phyloP scores from a whole-genome alignment of 2,888 invertebrate genomes.

The Notodonta ziczac region DNA sequence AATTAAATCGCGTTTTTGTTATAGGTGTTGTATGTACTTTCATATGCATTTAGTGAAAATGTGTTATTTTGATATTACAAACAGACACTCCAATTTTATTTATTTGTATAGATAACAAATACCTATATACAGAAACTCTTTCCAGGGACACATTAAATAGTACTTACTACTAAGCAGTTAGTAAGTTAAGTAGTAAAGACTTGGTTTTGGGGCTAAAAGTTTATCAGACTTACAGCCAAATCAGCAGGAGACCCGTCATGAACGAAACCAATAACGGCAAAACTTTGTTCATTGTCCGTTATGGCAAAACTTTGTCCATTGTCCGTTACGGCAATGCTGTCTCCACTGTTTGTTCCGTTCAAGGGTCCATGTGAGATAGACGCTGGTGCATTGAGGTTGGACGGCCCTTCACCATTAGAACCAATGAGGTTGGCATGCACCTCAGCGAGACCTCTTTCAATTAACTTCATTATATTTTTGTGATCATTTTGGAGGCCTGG shows the following conservation, averaged over 20 bases:
- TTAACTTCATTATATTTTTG: slow-evolving; percentile 91
- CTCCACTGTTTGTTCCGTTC: slow-evolving; percentile 26
- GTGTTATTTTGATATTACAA: too few relatives aligned
- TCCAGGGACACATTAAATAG: too few relatives aligned
- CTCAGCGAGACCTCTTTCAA: slow-evolving; percentile 90
- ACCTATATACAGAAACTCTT: too few relatives aligned
- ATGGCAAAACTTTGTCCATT: slow-evolving; percentile 23
- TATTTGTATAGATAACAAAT: too few relatives aligned
- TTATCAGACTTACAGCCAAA: slow-evolving; percentile 85
- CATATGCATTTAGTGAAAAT: too few relatives aligned
- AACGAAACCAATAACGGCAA: slow-evolving; percentile 90
- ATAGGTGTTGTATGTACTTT: too few relatives aligned
- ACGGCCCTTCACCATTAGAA: slow-evolving; percentile 32
- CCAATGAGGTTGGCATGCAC: slow-evolving; percentile 79
- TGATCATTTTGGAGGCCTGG: slow-evolving; percentile 95
- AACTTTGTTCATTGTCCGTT: slow-evolving; percentile 47
- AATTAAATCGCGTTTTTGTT: too few relatives aligned
- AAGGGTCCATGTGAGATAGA: slow-evolving; percentile 36
- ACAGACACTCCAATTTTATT: too few relatives aligned
- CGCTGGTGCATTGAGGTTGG: slow-evolving; percentile 6
- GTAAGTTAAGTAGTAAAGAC: too few relatives aligned
- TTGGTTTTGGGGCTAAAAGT: too few relatives aligned
- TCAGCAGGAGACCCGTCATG: slow-evolving; percentile 93
- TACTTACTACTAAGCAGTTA: too few relatives aligned
- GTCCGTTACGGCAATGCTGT: slow-evolving; percentile 18